phyloP scores from a whole-genome alignment of 2,797 vertebrate genomes.

The Syndactyla subalaris region DNA sequence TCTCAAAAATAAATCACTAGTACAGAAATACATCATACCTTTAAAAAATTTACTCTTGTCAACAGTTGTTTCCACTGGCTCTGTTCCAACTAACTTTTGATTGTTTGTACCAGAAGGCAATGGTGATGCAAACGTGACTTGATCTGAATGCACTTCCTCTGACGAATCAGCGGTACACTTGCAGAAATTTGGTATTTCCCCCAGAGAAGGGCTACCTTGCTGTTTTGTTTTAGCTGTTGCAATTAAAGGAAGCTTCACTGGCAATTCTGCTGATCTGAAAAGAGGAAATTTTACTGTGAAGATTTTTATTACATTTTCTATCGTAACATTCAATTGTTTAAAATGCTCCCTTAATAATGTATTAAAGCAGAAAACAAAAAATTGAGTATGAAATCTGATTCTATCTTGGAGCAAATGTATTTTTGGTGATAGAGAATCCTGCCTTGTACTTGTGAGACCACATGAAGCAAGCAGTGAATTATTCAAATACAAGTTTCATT shows the following conservation, averaged over 20 bases:
- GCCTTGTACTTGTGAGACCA: neutral
- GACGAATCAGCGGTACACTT: neutral
- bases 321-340: neutral
- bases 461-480: neutral
- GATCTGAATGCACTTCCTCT: neutral
- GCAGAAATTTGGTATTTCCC: neutral
- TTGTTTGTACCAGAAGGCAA: neutral
- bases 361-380: neutral
- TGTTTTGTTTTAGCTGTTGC: neutral
- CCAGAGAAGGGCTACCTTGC: neutral
- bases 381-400: neutral
- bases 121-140: neutral
- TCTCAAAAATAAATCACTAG: neutral
- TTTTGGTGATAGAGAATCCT: neutral
- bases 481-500: neutral
- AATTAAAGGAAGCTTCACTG: neutral
- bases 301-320: neutral
- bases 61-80: neutral
- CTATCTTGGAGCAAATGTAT: neutral
- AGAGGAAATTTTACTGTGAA: neutral
- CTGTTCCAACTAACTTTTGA: neutral
- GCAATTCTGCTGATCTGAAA: conserved; percentile 26
- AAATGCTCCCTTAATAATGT: neutral
- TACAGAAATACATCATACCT: conserved; percentile 36
- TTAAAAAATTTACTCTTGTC: neutral